Conservation (phyloP, 2,113 vertebrate genomes). For the Phasianus colchicus region DNA sequence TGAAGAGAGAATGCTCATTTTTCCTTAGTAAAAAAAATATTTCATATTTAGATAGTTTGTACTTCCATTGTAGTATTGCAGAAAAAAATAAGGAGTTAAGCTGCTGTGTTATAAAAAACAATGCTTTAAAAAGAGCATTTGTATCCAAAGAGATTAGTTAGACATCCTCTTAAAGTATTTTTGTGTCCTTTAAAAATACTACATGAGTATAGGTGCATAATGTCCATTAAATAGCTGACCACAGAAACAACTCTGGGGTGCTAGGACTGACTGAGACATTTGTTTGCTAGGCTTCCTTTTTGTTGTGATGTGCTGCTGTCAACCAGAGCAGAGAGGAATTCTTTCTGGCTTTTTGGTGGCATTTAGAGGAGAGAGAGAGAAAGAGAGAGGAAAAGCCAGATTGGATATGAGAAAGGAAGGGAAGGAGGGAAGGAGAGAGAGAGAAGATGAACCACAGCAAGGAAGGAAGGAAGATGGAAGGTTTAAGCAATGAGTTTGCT, state of each 20-base stretch:
- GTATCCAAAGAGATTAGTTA: not conserved
- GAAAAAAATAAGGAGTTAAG: not conserved
- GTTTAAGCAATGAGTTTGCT: not conserved
- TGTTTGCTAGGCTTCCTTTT: not conserved
- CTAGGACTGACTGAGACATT: not conserved
- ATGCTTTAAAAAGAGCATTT: not conserved
- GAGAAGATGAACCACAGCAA: not conserved
- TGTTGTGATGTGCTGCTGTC: not conserved
- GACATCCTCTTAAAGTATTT: not conserved
- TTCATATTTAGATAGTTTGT: not conserved
- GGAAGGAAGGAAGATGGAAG: not conserved
- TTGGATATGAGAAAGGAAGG: not conserved
- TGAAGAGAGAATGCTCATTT: not conserved
- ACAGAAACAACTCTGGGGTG: not conserved
- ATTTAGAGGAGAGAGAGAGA: not conserved
- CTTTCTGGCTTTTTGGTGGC: not conserved
- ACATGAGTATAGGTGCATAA: not conserved
- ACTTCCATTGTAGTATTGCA: not conserved
- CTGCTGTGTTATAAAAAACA: not conserved
- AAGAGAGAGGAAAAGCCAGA: not conserved
- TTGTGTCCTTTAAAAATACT: not conserved
- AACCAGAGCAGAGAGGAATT: not conserved
- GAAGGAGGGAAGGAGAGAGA: too few species aligned
- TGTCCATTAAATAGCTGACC: not conserved
- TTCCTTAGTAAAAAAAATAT: not conserved